These are phyloP conservation scores for Antheraea pernyi DNA, from an alignment of 1,140 invertebrate species.

Conservation along the genomic window DNA sequence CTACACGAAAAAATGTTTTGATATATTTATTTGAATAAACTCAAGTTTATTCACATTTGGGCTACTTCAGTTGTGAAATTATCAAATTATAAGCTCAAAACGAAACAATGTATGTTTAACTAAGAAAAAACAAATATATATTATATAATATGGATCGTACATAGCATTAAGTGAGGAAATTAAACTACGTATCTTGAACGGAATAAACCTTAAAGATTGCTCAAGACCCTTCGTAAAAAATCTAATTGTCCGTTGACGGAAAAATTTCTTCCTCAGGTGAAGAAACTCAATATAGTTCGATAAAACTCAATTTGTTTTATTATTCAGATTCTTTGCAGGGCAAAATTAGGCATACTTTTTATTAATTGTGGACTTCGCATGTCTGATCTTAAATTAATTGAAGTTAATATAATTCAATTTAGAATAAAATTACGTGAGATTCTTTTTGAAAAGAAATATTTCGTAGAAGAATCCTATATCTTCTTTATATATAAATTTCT, in stretches of 20 bases:
- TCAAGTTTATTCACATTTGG: no score
- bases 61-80: no score
- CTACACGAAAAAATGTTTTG: no score
- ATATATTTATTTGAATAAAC: no score
- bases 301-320: not conserved
- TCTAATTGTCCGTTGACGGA: not conserved
- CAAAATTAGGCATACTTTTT: not conserved
- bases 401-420: no score
- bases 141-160: not conserved
- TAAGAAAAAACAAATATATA: not conserved
- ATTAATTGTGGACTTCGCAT: not conserved
- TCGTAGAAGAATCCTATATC: no score
- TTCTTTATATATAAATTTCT: no score
- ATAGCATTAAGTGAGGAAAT: not conserved
- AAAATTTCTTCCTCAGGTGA: not conserved
- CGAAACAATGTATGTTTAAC: no score
- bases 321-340: not conserved
- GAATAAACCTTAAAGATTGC: not conserved
- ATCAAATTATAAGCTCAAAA: no score
- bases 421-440: no score
- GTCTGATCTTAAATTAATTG: no score
- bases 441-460: no score
- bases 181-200: not conserved
- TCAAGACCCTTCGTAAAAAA: not conserved
- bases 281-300: not conserved